Evolutionary conservation across 2,888 invertebrate species (phyloP), one percentile per base, ranked within the genome.

Genomic region (Cantharis rufa): DNA sequence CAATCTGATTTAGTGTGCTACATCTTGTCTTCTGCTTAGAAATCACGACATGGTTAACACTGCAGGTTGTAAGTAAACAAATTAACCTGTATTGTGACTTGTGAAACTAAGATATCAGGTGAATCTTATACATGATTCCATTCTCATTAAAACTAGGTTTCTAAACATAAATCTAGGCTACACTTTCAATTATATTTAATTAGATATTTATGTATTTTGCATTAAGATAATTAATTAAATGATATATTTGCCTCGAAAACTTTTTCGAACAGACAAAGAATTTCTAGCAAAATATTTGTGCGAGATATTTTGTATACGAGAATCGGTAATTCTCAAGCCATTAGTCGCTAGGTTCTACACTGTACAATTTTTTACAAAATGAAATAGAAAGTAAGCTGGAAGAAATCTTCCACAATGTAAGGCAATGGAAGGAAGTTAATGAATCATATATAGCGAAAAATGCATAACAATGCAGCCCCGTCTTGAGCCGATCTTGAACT

Each of bases 1-100:
- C 80, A 78, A 78, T 80, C 80, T 73, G 79, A 78, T 80, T 74
- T 75, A 78, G 72, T 80, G 78, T 75, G 70, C 78, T 72, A 75
- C 78, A 78, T 78, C 73, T 78, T 71, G 68, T 74, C 77, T 77
- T 74, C 74, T 73, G 28, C 64, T 69, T 76, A 21, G 74, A 72
- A 75, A 80, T 78, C 78, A 80, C 77, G 78, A 80, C 76, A 73
- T 62, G 61, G 62, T 70, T 61, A 73, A 75, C 76, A 76, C 73
- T 66, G 70, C 80, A 78, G 79, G 79, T 79, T 79, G 77, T 79
- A 69, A 63, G 75, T 76, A 74, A 74, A 78, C 78, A 78, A 76
- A 78, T 78, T 78, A 76, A 74, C 74, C 48, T 48, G 48, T 48
- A 48, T 66, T 66, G 64, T 72, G 70, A 71, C 75, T 78, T 72